Conservation (phyloP, 2,113 vertebrate species). For the Centropus unirufus region DNA sequence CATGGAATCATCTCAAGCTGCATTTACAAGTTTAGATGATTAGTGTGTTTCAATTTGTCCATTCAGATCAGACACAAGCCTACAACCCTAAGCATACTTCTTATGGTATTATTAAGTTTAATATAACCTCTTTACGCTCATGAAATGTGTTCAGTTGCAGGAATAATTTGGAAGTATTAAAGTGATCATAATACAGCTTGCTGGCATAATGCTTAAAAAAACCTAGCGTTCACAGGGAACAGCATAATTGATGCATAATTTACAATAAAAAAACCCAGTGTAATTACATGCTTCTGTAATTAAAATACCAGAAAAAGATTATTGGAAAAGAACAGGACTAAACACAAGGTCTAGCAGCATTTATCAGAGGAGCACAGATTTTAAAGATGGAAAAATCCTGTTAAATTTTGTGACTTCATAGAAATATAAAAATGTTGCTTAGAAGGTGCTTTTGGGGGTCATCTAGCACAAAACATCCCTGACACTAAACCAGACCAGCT, state of each 20-base stretch:
- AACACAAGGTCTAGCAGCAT: not conserved
- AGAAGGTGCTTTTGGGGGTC: not conserved
- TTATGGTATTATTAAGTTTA: not conserved
- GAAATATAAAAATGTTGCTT: fast-evolving
- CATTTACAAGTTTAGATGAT: not conserved
- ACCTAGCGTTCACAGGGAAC: not conserved
- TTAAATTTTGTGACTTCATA: not conserved
- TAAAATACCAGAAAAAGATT: not conserved
- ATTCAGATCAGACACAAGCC: not conserved
- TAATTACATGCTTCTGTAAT: not conserved
- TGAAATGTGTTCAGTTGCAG: not conserved
- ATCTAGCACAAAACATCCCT: not conserved
- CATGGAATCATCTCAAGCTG: not conserved
- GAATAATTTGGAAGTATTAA: not conserved
- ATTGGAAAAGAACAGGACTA: not conserved
- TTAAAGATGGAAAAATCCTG: not conserved
- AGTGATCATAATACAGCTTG: not conserved
- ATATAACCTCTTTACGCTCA: not conserved
- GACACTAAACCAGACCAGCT: not conserved
- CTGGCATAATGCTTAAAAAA: not conserved
- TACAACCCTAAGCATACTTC: not conserved
- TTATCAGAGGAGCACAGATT: not conserved
- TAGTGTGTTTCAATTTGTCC: not conserved
- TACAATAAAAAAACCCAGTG: not conserved
- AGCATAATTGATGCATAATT: not conserved